phyloP scores from a whole-genome alignment of 1,140 invertebrate species.

The Philaenus spumarius region DNA sequence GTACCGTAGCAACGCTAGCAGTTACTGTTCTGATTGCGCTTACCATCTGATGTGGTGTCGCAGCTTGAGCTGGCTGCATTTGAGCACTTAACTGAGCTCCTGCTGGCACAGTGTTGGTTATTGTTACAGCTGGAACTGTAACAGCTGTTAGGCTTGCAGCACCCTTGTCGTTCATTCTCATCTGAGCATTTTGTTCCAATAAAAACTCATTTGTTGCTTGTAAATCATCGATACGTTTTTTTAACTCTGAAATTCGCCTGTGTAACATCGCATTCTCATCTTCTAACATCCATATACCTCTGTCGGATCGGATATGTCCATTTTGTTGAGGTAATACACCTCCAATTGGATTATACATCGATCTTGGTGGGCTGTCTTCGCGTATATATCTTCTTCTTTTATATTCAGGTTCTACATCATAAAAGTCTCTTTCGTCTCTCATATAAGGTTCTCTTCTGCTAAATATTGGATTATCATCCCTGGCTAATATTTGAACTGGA shows the following conservation, averaged over 20 bases:
- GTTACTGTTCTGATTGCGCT: slow-evolving; percentile 51
- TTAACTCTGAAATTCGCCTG: slow-evolving; percentile 65
- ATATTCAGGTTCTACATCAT: slow-evolving; percentile 1
- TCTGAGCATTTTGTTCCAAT: slow-evolving; percentile 70
- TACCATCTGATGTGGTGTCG: slow-evolving; percentile 44
- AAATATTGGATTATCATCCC: background rate
- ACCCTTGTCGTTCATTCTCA: slow-evolving; percentile 56
- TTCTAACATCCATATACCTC: slow-evolving; percentile 46
- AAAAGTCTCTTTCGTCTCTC: background rate
- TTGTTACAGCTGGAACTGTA: slow-evolving; percentile 48
- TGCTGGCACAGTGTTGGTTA: slow-evolving; percentile 44
- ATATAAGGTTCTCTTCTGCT: background rate
- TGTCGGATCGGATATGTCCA: slow-evolving; percentile 14
- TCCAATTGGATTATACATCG: background rate
- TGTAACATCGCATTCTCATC: slow-evolving; percentile 66
- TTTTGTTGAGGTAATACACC: background rate
- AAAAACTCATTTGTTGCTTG: slow-evolving; percentile 71
- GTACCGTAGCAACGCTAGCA: slow-evolving; percentile 54
- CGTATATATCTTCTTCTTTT: background rate
- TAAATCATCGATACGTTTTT: slow-evolving; percentile 50
- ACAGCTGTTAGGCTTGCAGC: slow-evolving; percentile 46
- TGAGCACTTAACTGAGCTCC: slow-evolving; percentile 1
- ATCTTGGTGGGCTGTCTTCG: background rate
- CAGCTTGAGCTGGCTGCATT: slow-evolving; percentile 34
- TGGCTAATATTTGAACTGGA: background rate